These are phyloP conservation scores for Puntigrus tetrazona DNA, from an alignment of 2,113 vertebrate genomes.

Conservation along the genomic window DNA sequence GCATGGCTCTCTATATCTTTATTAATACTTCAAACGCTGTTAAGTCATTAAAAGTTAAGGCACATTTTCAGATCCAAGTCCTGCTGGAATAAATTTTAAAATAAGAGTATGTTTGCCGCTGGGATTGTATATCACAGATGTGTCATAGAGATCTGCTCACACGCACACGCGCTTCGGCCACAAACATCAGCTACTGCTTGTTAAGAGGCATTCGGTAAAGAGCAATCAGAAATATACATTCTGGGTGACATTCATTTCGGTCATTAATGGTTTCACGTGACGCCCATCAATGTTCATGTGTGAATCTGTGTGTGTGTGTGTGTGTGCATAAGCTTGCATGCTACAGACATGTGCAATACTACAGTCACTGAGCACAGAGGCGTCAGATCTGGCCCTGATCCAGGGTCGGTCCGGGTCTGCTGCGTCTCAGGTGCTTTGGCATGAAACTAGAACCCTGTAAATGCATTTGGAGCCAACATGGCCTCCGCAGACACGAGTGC, in stretches of 20 bases:
- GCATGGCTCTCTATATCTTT: conserved; percentile 5
- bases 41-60: conserved; percentile 48
- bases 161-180: neutral
- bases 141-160: conserved; percentile 5
- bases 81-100: conserved; percentile 33
- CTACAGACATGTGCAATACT: conserved; percentile 27
- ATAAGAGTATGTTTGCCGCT: neutral
- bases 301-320: neutral
- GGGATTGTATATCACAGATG: conserved; percentile 33
- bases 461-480: conserved; percentile 45
- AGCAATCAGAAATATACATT: conserved; percentile 13
- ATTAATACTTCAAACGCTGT: conserved; percentile 38
- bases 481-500: neutral
- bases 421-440: conserved; percentile 50
- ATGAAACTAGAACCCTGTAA: conserved; percentile 49
- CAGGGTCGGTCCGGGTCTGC: conserved; percentile 13
- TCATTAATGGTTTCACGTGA: neutral
- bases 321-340: conserved; percentile 12
- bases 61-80: conserved; percentile 50
- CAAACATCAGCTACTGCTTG: neutral
- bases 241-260: conserved; percentile 24
- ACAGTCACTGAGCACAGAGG: conserved; percentile 15
- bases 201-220: conserved; percentile 7
- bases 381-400: neutral
- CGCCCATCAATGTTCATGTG: neutral